phyloP scores from a whole-genome alignment of 2,888 invertebrate species.

The Morpho helenor region DNA sequence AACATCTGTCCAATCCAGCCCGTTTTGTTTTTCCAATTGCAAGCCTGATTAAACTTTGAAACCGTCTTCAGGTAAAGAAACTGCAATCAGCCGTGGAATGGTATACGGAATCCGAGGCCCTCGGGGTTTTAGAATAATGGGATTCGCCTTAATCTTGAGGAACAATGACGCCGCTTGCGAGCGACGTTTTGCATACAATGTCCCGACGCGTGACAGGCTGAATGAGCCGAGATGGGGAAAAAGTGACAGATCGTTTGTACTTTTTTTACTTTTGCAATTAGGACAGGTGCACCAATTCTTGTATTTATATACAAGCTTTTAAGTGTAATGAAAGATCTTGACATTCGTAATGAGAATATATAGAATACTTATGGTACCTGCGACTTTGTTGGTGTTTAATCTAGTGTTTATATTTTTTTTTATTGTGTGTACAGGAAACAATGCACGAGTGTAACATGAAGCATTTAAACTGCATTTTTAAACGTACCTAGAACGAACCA shows the following conservation, averaged over 20 bases:
- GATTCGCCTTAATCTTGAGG: slow-evolving; percentile 65
- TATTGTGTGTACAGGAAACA: neutral
- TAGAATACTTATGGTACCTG: too few relatives aligned
- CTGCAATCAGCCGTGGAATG: slow-evolving; percentile 64
- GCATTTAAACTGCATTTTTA: too few relatives aligned
- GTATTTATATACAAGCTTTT: neutral
- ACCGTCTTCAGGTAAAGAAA: slow-evolving; percentile 38
- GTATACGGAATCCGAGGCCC: slow-evolving; percentile 49
- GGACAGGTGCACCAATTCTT: slow-evolving; percentile 9
- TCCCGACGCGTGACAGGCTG: slow-evolving; percentile 21
- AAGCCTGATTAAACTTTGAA: slow-evolving; percentile 60
- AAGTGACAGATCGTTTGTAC: slow-evolving; percentile 40
- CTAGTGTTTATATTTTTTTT: too few relatives aligned
- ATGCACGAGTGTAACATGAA: neutral
- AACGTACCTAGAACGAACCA: neutral
- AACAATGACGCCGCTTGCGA: slow-evolving; percentile 66
- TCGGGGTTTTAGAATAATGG: slow-evolving; percentile 58
- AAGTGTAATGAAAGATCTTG: too few relatives aligned
- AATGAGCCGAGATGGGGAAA: slow-evolving; percentile 31
- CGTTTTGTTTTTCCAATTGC: slow-evolving; percentile 71
- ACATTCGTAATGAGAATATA: too few relatives aligned
- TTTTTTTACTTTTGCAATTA: slow-evolving; percentile 11
- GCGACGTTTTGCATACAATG: slow-evolving; percentile 71
- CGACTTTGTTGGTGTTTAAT: too few relatives aligned
- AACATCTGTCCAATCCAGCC: slow-evolving; percentile 31